Base-by-base conservation (phyloP, 2,888 invertebrate genomes). In the Petrolisthes cinctipes region DNA sequence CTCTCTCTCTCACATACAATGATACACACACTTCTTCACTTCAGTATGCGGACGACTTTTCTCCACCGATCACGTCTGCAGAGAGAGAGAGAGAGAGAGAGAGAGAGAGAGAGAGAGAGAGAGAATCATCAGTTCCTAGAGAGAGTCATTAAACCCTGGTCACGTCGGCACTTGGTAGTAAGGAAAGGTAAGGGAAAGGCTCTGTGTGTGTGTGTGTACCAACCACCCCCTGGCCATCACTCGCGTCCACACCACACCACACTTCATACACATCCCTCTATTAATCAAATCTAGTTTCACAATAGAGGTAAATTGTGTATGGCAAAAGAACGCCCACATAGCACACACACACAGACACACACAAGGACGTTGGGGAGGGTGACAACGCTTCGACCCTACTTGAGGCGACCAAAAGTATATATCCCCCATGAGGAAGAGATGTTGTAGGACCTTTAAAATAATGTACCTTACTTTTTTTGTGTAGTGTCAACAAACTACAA, bases 181-280 rank as follows among this genome's bases (percentile, higher is more conserved):
- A 23, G 73, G 20, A 37, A 23, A 37, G 20, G 73, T 73, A 37
- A 51, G 23, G 37, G 75, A 51, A 53, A 51, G 75, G 37, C 51
- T 75, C 51, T 75, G 75, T 75, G 75, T 75, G 75, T 75, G 75
- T 75, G 75, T 75, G 75, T 76, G 76, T 23, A 78, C 78, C n/a
- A n/a, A 78, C 78, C 75, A 37, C 75, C 37, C 68, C 68, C n/a
- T 20, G 9, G 23, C 73, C 73, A 20, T 37, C 73, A 0, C 5
- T 4, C n/a, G 6, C n/a, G 37, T 37, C 20, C 73, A 20, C 78
- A 53, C 17, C 53, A 78, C 78, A 78, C 78, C 11, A 53, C 78
- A 53, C 78, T 78, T 78, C 78, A 78, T 54, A 9, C 20, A 7
- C 78, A 11, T 20, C 54, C 78, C 20, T 54, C 76, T 54, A n/a